phyloP scores from a whole-genome alignment of 2,113 vertebrate species.

The Zapus hudsonius region DNA sequence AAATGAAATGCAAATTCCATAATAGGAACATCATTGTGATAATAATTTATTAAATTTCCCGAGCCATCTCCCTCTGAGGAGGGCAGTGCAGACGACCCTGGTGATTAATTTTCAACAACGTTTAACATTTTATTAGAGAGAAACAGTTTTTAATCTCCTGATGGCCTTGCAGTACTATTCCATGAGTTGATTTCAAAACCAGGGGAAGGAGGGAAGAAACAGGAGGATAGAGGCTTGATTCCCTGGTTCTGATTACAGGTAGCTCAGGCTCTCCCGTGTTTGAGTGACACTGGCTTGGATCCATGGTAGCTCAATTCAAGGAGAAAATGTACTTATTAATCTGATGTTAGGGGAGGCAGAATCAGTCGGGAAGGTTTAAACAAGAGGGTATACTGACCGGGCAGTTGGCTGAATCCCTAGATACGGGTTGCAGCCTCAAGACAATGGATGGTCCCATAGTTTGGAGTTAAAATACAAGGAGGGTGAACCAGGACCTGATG shows the following conservation, averaged over 20 bases:
- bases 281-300: not conserved
- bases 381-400: not conserved
- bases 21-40: constrained; percentile 77
- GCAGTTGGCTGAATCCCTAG: not conserved
- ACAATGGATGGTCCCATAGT: fast-evolving
- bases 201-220: not conserved
- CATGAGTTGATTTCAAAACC: constrained; percentile 37
- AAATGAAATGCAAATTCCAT: constrained; percentile 74
- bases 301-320: not conserved
- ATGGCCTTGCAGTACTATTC: constrained; percentile 50
- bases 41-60: constrained; percentile 81
- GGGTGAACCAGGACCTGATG: too few relatives aligned
- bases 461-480: too few relatives aligned
- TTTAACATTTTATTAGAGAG: constrained; percentile 79
- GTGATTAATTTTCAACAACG: constrained; percentile 80
- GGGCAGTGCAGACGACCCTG: constrained; percentile 23
- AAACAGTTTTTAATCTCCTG: constrained; percentile 67
- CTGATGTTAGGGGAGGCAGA: not conserved
- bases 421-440: not conserved
- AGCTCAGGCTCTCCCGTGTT: not conserved
- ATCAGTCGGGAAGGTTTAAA: fast-evolving
- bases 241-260: not conserved
- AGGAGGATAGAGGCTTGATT: not conserved
- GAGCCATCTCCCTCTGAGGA: constrained; percentile 69
- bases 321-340: not conserved